Percentiles rank a stretch among this genome's conserved stretches.
phyloP scores from a whole-genome alignment of 2,888 invertebrate species.

The Platycheirus rosarum region DNA sequence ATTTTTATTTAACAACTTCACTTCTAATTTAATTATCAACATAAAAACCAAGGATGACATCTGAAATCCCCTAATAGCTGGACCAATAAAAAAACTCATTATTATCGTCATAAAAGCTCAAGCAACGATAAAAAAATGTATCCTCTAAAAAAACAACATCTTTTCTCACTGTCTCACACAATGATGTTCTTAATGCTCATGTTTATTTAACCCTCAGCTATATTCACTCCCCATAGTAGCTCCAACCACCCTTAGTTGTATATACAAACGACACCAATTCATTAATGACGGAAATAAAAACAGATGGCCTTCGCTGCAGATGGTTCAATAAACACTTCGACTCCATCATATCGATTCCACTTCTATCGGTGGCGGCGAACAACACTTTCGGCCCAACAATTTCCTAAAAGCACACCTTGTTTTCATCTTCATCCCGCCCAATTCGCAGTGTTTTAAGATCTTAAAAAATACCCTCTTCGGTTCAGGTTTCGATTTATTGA shows the following conservation, averaged over 20 bases:
- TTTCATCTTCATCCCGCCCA: neutral
- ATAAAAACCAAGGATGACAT: neutral
- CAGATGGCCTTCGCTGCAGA: conserved; percentile 21
- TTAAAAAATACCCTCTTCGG: conserved; percentile 38
- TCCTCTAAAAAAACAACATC: neutral
- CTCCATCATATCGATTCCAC: conserved; percentile 37
- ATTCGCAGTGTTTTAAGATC: conserved; percentile 19
- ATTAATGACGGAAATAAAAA: conserved; percentile 49
- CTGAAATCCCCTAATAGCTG: neutral
- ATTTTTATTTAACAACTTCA: neutral
- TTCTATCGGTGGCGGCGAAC: conserved; percentile 40
- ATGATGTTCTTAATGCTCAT: conserved; percentile 20
- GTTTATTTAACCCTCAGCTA: conserved; percentile 16
- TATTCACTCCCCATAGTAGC: neutral
- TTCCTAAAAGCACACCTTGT: conserved; percentile 31
- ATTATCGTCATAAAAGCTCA: conserved; percentile 12
- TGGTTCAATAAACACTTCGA: conserved; percentile 43
- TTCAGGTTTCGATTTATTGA: conserved; percentile 69
- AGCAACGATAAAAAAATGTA: conserved; percentile 18
- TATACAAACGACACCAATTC: conserved; percentile 62
- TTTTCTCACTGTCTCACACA: neutral
- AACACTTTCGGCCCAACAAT: conserved; percentile 16
- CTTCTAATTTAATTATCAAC: neutral
- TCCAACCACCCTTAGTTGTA: conserved; percentile 43
- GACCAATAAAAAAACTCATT: conserved; percentile 4